Evolutionary conservation across 1,140 invertebrate species (phyloP).

Genomic region (Hylyphantes graminicola): DNA sequence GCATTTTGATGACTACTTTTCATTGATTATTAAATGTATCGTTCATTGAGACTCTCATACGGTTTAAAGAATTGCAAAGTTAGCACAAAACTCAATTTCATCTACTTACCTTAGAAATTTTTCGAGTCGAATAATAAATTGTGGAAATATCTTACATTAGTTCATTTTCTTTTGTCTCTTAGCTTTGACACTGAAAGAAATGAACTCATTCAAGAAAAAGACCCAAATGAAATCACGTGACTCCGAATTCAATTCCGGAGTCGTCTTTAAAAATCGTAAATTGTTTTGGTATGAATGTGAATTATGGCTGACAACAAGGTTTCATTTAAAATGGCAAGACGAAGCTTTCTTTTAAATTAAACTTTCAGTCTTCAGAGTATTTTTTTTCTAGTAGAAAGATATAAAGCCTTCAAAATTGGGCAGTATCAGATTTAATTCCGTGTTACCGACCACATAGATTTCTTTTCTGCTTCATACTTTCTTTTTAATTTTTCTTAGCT

Average conservation of each 20-base stretch:
- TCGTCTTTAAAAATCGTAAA: background rate
- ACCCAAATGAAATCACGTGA: background rate
- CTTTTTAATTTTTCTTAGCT: constrained; percentile 10
- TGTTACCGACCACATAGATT: constrained; percentile 28
- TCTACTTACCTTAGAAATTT: background rate
- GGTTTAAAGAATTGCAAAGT: background rate
- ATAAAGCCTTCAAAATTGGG: constrained; percentile 3
- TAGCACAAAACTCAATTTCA: background rate
- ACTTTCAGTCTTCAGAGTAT: constrained; percentile 13
- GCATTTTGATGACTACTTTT: no score
- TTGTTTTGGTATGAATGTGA: constrained; percentile 21
- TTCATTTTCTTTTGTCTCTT: background rate
- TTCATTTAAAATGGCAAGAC: constrained; percentile 40
- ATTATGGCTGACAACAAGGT: constrained; percentile 31
- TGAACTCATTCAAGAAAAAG: constrained; percentile 2
- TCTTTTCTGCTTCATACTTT: constrained; percentile 27
- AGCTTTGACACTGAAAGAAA: constrained; percentile 10
- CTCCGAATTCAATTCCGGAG: background rate
- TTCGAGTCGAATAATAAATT: background rate
- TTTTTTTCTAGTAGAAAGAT: constrained; percentile 8
- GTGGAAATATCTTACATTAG: background rate
- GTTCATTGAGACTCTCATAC: no score
- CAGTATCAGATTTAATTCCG: constrained; percentile 42
- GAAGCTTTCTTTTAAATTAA: constrained; percentile 37
- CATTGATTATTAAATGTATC: no score